Evolutionary conservation across 2,888 invertebrate genomes (phyloP).

Genomic region (Archips xylosteana): DNA sequence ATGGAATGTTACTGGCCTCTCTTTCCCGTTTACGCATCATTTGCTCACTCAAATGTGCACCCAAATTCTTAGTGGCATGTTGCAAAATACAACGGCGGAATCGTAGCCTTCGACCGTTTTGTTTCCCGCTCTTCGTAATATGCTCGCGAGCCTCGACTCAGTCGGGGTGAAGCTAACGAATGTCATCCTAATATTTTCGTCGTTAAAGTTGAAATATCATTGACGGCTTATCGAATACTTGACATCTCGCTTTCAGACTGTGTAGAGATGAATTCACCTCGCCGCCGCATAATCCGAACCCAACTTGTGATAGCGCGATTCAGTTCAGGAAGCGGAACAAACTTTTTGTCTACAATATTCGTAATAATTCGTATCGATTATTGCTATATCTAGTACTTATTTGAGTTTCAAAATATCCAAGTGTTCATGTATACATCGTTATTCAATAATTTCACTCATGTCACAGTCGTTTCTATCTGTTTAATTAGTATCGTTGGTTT

Average conservation of each 20-base stretch:
- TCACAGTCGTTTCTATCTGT: not conserved
- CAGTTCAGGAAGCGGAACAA: constrained; percentile 48
- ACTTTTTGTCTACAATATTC: constrained; percentile 39
- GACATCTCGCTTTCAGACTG: constrained; percentile 64
- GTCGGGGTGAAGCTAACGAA: constrained; percentile 78
- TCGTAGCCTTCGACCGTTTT: constrained; percentile 57
- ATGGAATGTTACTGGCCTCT: constrained; percentile 79
- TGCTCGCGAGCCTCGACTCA: constrained; percentile 74
- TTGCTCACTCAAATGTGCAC: constrained; percentile 69
- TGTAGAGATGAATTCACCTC: constrained; percentile 64
- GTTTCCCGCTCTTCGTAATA: constrained; percentile 53
- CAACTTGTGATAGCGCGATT: constrained; percentile 63
- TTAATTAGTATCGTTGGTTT: not conserved
- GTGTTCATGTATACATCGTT: not conserved
- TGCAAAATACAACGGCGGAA: constrained; percentile 63
- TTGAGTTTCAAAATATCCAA: not conserved
- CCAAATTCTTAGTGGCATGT: constrained; percentile 66
- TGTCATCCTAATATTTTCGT: constrained; percentile 82
- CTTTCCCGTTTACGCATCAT: constrained; percentile 57
- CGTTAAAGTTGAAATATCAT: constrained; percentile 76
- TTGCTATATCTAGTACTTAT: too few relatives aligned
- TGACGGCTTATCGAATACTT: constrained; percentile 64
- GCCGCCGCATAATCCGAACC: constrained; percentile 74
- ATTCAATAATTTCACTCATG: not conserved
- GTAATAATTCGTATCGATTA: not conserved